Evolutionary conservation across 2,888 invertebrate species (phyloP).

Genomic region (Eilema sororculum): DNA sequence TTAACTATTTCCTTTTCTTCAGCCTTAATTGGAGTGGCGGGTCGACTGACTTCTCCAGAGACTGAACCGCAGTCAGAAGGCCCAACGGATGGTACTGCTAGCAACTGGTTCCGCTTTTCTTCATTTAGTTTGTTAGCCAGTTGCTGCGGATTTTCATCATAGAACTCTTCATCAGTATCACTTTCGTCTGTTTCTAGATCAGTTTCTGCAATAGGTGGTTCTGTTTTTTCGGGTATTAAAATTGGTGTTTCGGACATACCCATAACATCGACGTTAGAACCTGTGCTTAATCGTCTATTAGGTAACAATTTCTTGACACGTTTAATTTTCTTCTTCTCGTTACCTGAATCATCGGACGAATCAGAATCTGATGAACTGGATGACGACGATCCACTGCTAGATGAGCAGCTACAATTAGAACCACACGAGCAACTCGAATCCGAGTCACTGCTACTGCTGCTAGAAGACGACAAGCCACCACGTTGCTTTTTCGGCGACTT

Average conservation of each 20-base stretch:
- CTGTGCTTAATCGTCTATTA: slow-evolving; percentile 76
- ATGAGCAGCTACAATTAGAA: slow-evolving; percentile 94
- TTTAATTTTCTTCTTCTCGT: slow-evolving; percentile 70
- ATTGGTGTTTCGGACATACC: slow-evolving; percentile 82
- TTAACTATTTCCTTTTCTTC: slow-evolving; percentile 70
- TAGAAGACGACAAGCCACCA: slow-evolving; percentile 89
- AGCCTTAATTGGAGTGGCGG: slow-evolving; percentile 87
- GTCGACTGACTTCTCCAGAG: slow-evolving; percentile 89
- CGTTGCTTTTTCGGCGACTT: slow-evolving; percentile 83
- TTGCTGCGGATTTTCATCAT: slow-evolving; percentile 93
- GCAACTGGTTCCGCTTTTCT: slow-evolving; percentile 91
- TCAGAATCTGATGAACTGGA: slow-evolving; percentile 87
- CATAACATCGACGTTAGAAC: slow-evolving; percentile 86
- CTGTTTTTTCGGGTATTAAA: slow-evolving; percentile 82
- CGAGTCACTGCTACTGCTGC: slow-evolving; percentile 92
- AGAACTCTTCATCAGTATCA: slow-evolving; percentile 95
- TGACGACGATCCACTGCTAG: slow-evolving; percentile 90
- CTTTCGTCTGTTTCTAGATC: slow-evolving; percentile 95
- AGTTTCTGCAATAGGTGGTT: slow-evolving; percentile 91
- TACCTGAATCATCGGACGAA: slow-evolving; percentile 77
- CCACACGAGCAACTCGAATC: slow-evolving; percentile 93
- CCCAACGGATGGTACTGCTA: slow-evolving; percentile 88
- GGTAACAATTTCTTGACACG: slow-evolving; percentile 72
- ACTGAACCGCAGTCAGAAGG: slow-evolving; percentile 87
- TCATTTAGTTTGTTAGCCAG: slow-evolving; percentile 91